phyloP scores from a whole-genome alignment of 2,797 vertebrate species.

The Hyperoplus lanceolatus region DNA sequence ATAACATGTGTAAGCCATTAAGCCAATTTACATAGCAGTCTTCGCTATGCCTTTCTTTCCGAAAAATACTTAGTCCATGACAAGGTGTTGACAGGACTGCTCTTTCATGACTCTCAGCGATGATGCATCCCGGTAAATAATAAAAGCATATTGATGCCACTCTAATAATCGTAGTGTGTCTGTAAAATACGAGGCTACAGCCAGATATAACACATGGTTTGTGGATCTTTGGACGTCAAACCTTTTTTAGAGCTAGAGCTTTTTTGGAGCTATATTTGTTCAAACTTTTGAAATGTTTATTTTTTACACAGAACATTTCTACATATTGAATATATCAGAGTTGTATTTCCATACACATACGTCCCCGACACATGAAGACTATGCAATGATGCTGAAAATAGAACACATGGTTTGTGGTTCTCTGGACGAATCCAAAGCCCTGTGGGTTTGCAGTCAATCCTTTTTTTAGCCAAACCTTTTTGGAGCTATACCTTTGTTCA shows the following conservation, averaged over 20 bases:
- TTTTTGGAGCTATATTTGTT: no score
- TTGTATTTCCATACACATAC: no score
- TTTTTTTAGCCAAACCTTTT: neutral
- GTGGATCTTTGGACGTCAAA: no score
- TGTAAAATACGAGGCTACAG: neutral
- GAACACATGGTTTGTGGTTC: neutral
- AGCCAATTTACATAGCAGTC: neutral
- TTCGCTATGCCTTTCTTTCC: neutral
- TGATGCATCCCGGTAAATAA: neutral
- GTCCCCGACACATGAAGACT: neutral
- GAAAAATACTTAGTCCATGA: neutral
- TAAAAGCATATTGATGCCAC: neutral
- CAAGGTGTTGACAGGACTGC: neutral
- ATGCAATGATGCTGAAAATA: neutral
- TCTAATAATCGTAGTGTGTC: neutral
- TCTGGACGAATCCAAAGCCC: neutral
- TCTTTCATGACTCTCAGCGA: conserved; percentile 8
- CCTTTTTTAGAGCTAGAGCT: no score
- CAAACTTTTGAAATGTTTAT: no score
- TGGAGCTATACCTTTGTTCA: neutral
- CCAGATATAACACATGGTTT: neutral
- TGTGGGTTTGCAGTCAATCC: neutral
- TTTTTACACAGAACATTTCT: no score
- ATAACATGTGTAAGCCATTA: conserved; percentile 1
- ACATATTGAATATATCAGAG: no score